phyloP scores from a whole-genome alignment of 2,797 vertebrate species.

The Silurus aristotelis region DNA sequence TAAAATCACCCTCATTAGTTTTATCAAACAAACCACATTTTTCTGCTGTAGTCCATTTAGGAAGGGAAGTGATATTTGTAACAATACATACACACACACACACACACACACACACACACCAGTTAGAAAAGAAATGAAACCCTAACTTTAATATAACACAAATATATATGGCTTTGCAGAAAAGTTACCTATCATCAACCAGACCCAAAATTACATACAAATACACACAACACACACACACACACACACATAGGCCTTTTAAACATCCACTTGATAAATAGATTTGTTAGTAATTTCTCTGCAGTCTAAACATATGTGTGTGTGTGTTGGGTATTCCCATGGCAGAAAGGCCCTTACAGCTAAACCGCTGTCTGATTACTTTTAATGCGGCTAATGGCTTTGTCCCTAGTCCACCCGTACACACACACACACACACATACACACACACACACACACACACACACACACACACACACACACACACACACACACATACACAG shows the following conservation, averaged over 20 bases:
- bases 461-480: not conserved
- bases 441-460: slow-evolving; percentile 16
- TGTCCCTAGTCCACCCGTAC: slow-evolving; percentile 38
- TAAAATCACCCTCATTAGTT: slow-evolving; percentile 55
- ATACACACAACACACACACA: slow-evolving; percentile 13
- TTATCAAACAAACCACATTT: slow-evolving; percentile 53
- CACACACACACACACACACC: slow-evolving; percentile 47
- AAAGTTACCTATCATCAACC: not conserved
- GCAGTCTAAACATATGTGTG: slow-evolving; percentile 18
- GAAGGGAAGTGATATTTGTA: slow-evolving; percentile 40
- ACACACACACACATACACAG: slow-evolving; percentile 4
- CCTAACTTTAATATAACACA: slow-evolving; percentile 2
- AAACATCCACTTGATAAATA: slow-evolving; percentile 16
- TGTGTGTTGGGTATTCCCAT: slow-evolving; percentile 34
- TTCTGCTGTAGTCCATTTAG: slow-evolving; percentile 45
- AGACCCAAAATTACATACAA: not conserved
- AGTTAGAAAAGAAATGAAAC: not conserved
- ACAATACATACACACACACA: slow-evolving; percentile 50
- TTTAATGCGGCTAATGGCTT: slow-evolving; percentile 44
- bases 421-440: not conserved
- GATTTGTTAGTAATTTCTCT: slow-evolving; percentile 32
- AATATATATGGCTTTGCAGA: not conserved
- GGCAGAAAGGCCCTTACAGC: slow-evolving; percentile 37
- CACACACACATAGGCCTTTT: not conserved
- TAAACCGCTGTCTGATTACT: slow-evolving; percentile 48